A percentile compares a stretch with the other conserved stretches of the same genome.
Evolutionary conservation across 2,797 vertebrate species (phyloP).

Genomic region (Oophaga sylvatica): DNA sequence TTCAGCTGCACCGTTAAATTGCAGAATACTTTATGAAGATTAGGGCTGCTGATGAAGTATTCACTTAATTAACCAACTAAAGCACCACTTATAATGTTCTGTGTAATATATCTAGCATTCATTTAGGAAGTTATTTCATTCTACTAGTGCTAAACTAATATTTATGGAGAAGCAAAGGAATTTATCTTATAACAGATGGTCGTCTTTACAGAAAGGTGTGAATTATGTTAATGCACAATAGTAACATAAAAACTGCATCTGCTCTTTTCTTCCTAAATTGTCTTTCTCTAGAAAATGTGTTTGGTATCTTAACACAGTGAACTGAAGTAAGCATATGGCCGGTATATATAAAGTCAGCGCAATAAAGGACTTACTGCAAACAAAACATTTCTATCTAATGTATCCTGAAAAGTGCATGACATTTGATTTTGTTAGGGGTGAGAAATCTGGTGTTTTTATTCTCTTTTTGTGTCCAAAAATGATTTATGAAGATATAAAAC

Average conservation of each 20-base stretch:
- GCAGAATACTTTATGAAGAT: slow-evolving; percentile 28
- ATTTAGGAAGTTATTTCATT: slow-evolving; percentile 31
- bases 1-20: neutral
- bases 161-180: slow-evolving; percentile 30
- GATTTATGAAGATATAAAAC: slow-evolving; percentile 54
- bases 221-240: slow-evolving; percentile 56
- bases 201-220: slow-evolving; percentile 57
- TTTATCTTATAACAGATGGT: slow-evolving; percentile 55
- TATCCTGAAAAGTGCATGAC: slow-evolving; percentile 40
- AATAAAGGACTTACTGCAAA: slow-evolving; percentile 33
- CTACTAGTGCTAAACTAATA: slow-evolving; percentile 41
- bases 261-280: slow-evolving; percentile 52
- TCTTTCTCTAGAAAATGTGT: slow-evolving; percentile 46
- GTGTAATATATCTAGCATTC: slow-evolving; percentile 39
- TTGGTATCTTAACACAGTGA: slow-evolving; percentile 23
- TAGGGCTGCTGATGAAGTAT: slow-evolving; percentile 19
- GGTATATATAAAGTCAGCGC: slow-evolving; percentile 31
- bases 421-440: slow-evolving; percentile 45
- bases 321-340: slow-evolving; percentile 41
- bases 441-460: slow-evolving; percentile 36
- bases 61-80: slow-evolving; percentile 34
- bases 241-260: slow-evolving; percentile 58
- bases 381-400: slow-evolving; percentile 42
- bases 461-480: slow-evolving; percentile 44
- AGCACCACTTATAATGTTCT: slow-evolving; percentile 20